phyloP scores from a whole-genome alignment of 2,888 invertebrate genomes.

The Netelia virgata region DNA sequence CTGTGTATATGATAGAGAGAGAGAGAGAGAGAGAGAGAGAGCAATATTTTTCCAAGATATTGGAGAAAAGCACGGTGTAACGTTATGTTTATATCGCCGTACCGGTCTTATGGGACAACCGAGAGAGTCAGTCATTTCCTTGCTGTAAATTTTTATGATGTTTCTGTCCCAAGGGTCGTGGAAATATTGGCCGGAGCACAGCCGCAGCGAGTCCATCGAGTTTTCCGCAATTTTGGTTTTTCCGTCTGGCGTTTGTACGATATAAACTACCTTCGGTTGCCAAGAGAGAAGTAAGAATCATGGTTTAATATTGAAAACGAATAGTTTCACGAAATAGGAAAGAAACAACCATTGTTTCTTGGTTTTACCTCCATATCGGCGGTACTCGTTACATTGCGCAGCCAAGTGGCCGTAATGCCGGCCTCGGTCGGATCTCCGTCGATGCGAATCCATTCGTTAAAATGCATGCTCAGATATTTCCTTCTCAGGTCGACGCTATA shows the following conservation, averaged over 20 bases:
- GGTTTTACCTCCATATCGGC: constrained; percentile 33
- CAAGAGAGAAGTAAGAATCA: neutral
- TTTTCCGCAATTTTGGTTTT: constrained; percentile 55
- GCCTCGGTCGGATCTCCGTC: constrained; percentile 53
- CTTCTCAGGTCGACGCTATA: constrained; percentile 48
- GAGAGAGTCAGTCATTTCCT: constrained; percentile 58
- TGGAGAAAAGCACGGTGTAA: constrained; percentile 20
- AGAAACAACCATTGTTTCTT: neutral
- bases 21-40: constrained; percentile 26
- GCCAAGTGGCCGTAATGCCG: constrained; percentile 48
- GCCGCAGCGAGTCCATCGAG: constrained; percentile 48
- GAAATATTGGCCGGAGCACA: constrained; percentile 52
- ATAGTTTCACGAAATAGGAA: neutral
- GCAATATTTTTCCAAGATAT: constrained; percentile 57
- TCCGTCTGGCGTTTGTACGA: constrained; percentile 54
- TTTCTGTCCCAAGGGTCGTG: constrained; percentile 64
- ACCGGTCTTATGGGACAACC: constrained; percentile 56
- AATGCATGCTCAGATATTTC: constrained; percentile 57
- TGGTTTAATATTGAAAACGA: neutral
- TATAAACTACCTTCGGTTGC: constrained; percentile 57
- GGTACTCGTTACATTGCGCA: constrained; percentile 42
- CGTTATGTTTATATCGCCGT: constrained; percentile 32
- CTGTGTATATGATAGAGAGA: no score
- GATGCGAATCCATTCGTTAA: constrained; percentile 55
- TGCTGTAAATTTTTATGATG: constrained; percentile 66